Base-by-base conservation (phyloP, 2,797 vertebrate species). In the Danio jaintianensis region DNA sequence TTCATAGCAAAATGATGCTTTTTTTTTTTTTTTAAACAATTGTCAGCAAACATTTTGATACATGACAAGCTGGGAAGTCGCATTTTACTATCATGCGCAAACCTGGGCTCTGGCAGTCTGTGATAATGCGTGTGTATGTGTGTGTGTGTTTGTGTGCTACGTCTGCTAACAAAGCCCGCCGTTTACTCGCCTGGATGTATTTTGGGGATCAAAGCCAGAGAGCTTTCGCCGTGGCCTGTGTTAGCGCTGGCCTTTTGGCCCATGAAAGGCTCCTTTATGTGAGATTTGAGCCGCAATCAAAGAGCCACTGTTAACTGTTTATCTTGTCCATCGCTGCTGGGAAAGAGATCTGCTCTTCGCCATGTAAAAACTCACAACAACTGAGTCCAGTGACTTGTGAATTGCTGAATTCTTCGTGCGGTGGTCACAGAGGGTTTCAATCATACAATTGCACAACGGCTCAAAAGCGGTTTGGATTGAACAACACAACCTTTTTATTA, bases 1-100 rank as follows among this genome's bases (percentile, higher is more conserved):
- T 98, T 97, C 96, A 97, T 96, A 96, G 96, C 94, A 95, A 96
- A 97, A 97, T 96, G 93, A 96, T 29, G 29, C 29, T 29, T 29
- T 29, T 29, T 29, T 29, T n/a, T n/a, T 96, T 92, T 86, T 85
- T 93, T 95, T 93, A 95, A 96, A 96, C 95, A 95, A 94, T 95
- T 95, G 92, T 92, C 91, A 92, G 91, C 92, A 93, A 96, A 95
- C 91, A 95, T 94, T 93, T 94, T 95, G 93, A 94, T 94, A 92
- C 90, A 93, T 93, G 95, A 96, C 94, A 94, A 95, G 92, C 91
- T 89, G 92, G 92, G 93, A 94, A 95, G 94, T 94, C 77, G 55
- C 85, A 74, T 93, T 94, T 93, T 91, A 93, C 81, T 70, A 94
- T 92, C 89, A 88, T 90, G 91, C 90, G 90, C 91, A 95, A 93